Percentiles rank a stretch among this genome's conserved stretches.
phyloP scores from a whole-genome alignment of 2,888 invertebrate genomes.

The Pandemis corylana region DNA sequence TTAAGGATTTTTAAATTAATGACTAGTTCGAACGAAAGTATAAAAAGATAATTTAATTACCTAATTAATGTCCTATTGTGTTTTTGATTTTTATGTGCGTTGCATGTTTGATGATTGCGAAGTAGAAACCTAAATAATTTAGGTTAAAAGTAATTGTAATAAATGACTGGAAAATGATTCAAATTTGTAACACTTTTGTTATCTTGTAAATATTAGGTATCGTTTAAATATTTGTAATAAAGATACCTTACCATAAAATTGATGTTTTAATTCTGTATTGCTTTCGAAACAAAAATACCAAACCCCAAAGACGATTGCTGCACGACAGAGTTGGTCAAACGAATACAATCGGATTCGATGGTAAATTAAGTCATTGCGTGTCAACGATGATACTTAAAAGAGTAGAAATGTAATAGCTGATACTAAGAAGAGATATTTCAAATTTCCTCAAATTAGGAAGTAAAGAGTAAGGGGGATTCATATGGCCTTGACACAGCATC shows the following conservation, averaged over 20 bases:
- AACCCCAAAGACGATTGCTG: too few species aligned
- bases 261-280: constrained; percentile 58
- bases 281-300: too few species aligned
- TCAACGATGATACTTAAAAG: too few species aligned
- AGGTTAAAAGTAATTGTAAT: constrained; percentile 40
- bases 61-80: constrained; percentile 43
- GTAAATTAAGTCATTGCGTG: too few species aligned
- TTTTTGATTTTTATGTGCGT: constrained; percentile 46
- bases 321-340: too few species aligned
- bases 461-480: too few species aligned
- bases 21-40: constrained; percentile 50
- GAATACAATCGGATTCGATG: too few species aligned
- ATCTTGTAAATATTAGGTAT: constrained; percentile 71
- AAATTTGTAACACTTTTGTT: constrained; percentile 68
- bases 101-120: constrained; percentile 46
- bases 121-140: constrained; percentile 44
- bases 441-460: too few species aligned
- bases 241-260: constrained; percentile 68
- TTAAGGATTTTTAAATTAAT: constrained; percentile 57
- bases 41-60: constrained; percentile 45
- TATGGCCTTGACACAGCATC: too few species aligned
- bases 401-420: too few species aligned
- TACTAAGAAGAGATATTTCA: too few species aligned
- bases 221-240: constrained; percentile 74
- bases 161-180: constrained; percentile 41